Evolutionary conservation across 2,888 invertebrate genomes (phyloP).

Genomic region (Tenodera sinensis): DNA sequence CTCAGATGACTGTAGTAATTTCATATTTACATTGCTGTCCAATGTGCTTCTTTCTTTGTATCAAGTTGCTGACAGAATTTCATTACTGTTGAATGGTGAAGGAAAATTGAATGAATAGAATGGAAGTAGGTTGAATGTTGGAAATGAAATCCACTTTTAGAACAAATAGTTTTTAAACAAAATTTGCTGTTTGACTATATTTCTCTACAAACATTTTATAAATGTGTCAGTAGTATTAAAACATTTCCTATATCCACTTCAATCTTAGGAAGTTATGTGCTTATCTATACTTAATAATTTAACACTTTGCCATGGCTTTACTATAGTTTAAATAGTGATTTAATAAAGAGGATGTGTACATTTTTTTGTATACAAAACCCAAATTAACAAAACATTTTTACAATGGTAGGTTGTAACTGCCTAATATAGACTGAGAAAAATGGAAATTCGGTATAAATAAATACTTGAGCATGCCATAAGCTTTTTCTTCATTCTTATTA

Average conservation of each 20-base stretch:
- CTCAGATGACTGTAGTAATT: no score
- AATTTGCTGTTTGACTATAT: neutral
- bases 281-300: neutral
- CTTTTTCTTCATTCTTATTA: neutral
- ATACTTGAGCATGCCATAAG: neutral
- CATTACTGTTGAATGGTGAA: no score
- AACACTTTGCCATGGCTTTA: neutral
- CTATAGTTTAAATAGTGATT: neutral
- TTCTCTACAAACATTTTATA: neutral
- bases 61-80: no score
- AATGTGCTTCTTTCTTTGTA: no score
- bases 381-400: neutral
- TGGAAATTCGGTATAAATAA: neutral
- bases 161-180: neutral
- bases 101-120: neutral
- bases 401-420: neutral
- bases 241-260: neutral
- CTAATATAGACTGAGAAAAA: neutral
- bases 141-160: neutral
- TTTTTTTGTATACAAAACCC: neutral
- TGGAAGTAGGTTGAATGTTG: neutral
- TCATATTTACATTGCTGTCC: no score
- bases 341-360: neutral
- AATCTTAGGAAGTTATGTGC: neutral
- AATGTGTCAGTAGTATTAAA: neutral